Conservation (phyloP, 92 coral and sea anemone species). For the Porites rus region DNA sequence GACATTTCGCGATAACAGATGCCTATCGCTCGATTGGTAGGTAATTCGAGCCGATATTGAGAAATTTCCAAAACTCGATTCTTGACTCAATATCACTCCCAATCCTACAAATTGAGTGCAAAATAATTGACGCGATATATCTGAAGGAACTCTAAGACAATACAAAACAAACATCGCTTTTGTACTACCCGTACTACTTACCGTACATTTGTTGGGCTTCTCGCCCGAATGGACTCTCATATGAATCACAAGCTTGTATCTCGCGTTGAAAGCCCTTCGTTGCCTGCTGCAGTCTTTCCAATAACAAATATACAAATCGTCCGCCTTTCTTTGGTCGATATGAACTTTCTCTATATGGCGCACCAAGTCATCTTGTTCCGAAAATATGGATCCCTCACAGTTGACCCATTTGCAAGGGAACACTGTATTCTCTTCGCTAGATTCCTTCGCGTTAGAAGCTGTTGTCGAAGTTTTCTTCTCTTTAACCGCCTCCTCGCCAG, state of each 20-base stretch:
- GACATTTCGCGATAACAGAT: conserved; percentile 1
- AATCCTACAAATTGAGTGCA: conserved; percentile 39
- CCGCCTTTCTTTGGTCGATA: conserved; percentile 98
- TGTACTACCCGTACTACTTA: conserved; percentile 57
- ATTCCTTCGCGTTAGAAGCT: conserved; percentile 47
- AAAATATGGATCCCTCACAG: conserved; percentile 80
- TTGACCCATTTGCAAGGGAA: conserved; percentile 89
- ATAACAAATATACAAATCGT: conserved; percentile 95
- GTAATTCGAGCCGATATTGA: conserved; percentile 23
- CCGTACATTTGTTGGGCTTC: conserved; percentile 99
- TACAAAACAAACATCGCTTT: conserved; percentile 53
- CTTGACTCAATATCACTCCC: conserved; percentile 1
- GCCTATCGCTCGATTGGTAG: not conserved
- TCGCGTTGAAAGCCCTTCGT: conserved; percentile 93
- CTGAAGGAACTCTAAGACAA: conserved; percentile 35
- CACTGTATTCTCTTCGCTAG: conserved; percentile 61
- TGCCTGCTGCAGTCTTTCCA: conserved; percentile 98
- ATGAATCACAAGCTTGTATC: conserved; percentile 87
- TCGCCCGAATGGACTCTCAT: conserved; percentile 99
- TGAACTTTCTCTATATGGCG: conserved; percentile 98
- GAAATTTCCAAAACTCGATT: conserved; percentile 1
- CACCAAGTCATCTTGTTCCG: conserved; percentile 95
- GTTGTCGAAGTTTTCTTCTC: conserved; percentile 64
- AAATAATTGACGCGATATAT: conserved; percentile 45
- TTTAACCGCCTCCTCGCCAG: conserved; percentile 49